Conservation (phyloP, 1,140 invertebrate genomes). For the Forficula auricularia region DNA sequence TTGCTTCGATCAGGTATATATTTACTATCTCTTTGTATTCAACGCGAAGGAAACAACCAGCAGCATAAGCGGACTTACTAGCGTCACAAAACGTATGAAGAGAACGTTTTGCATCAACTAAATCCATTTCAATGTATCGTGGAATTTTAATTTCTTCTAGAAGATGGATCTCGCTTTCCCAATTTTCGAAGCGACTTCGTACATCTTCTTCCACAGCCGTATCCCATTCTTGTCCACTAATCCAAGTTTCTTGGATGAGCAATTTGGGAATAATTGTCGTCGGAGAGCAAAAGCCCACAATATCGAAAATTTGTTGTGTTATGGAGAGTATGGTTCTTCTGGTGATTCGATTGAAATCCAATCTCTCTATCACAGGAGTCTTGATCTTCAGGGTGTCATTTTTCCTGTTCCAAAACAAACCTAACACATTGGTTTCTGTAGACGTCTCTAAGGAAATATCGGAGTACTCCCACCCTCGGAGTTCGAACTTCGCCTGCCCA, state of each 20-base stretch:
- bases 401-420: slow-evolving; percentile 14
- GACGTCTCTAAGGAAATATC: neutral
- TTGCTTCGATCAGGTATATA: slow-evolving; percentile 17
- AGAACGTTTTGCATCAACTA: slow-evolving; percentile 2
- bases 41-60: slow-evolving; percentile 17
- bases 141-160: slow-evolving; percentile 15
- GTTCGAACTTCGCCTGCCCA: slow-evolving; percentile 15
- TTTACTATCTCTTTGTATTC: slow-evolving; percentile 6
- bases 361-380: neutral
- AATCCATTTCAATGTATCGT: slow-evolving; percentile 11
- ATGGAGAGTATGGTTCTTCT: slow-evolving; percentile 15
- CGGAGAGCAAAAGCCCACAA: slow-evolving; percentile 19
- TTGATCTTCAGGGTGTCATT: slow-evolving; percentile 12
- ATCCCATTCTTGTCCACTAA: slow-evolving; percentile 16
- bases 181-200: slow-evolving; percentile 11
- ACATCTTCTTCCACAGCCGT: slow-evolving; percentile 6
- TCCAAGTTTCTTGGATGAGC: slow-evolving; percentile 17
- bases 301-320: slow-evolving; percentile 20
- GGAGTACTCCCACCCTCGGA: slow-evolving; percentile 18
- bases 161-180: slow-evolving; percentile 11
- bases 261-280: slow-evolving; percentile 16
- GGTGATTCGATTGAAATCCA: slow-evolving; percentile 1
- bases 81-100: slow-evolving; percentile 23
- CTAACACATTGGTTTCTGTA: slow-evolving; percentile 11
- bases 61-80: slow-evolving; percentile 18